Percentiles rank a stretch among this genome's conserved stretches.
Evolutionary conservation across 2,113 vertebrate genomes (phyloP).

Genomic region (Leptodactylus fuscus): DNA sequence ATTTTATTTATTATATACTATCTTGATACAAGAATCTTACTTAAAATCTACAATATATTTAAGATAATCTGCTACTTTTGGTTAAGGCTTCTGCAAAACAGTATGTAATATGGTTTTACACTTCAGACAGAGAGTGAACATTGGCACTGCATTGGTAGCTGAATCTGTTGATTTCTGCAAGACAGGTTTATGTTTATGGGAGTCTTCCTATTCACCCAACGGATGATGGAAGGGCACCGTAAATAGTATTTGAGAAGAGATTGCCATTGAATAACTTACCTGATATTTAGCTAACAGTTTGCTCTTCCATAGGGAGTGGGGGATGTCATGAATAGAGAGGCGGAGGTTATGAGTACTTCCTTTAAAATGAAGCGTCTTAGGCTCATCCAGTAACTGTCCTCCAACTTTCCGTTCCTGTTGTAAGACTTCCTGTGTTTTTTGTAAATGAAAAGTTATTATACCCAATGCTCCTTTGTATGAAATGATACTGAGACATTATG

Average conservation of each 20-base stretch:
- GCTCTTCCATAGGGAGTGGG: constrained; percentile 93
- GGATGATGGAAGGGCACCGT: too few relatives aligned
- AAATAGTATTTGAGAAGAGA: neutral
- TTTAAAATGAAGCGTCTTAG: constrained; percentile 93
- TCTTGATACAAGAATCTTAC: too few relatives aligned
- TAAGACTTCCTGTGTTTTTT: constrained; percentile 82
- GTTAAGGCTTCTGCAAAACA: too few relatives aligned
- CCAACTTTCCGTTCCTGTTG: constrained; percentile 94
- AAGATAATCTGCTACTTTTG: too few relatives aligned
- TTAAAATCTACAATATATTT: too few relatives aligned
- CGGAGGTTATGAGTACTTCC: constrained; percentile 94
- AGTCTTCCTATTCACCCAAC: too few relatives aligned
- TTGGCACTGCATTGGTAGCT: too few relatives aligned
- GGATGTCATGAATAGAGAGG: constrained; percentile 88
- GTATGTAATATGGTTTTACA: too few relatives aligned
- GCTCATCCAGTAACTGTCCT: constrained; percentile 92
- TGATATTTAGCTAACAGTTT: constrained; percentile 94
- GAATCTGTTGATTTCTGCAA: too few relatives aligned
- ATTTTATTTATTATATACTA: too few relatives aligned
- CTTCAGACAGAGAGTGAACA: neutral
- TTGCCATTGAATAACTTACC: constrained; percentile 70
- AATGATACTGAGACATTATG: neutral
- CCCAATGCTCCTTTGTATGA: neutral
- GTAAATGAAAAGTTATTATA: constrained; percentile 54
- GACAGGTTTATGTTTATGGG: too few relatives aligned